Evolutionary conservation across 2,888 invertebrate genomes (phyloP), one percentile per base, ranked within the genome.

Genomic region (Drosophila longiperda): DNA sequence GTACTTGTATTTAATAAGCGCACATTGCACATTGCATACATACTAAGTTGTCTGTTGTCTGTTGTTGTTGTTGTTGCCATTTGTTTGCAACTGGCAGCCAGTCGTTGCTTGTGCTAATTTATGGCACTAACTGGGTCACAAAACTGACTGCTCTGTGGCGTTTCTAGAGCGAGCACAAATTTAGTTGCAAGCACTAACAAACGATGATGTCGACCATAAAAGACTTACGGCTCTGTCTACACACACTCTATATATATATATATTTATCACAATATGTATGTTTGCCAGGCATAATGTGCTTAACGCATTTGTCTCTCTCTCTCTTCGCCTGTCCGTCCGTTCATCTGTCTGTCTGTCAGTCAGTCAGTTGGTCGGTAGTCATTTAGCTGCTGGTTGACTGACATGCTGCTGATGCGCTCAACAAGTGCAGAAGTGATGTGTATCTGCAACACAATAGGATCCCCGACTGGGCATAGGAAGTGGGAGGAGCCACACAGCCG

Each of bases 91-190:
- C 61, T 55, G 53, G 61, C 57, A 67, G 75, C 69, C 73, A 52
- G 75, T 67, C 45, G 23, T 8, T 63, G 79, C 60, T 73, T 85
- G 85, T 74, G 87, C 85, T 89, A 85, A 85, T 85, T 85, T 89
- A 87, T 77, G 85, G 59, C 66, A 66, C 72, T 77, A 85, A 80
- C 82, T 89, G 85, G 85, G 85, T 89, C 85, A 84, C 81, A 83
- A 83, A 45, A 45, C 45, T 45, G 45, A 75, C 42, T 69, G 57
- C 45, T 70, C 64, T 55, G 49, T 68, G 68, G 70, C 73, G 73
- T 85, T 85, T 85, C 87, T 85, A 85, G 89, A 85, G 85, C 85
- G 69, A 50, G 57, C 53, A 73, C 77, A 83, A 73, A 71, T 81
- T 76, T 73, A 79, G 65, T 63, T 58, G 61, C 50, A 45, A 48